Percentiles rank a stretch among this genome's conserved stretches.
phyloP scores from a whole-genome alignment of 2,113 vertebrate genomes.

The Eulemur rufifrons region DNA sequence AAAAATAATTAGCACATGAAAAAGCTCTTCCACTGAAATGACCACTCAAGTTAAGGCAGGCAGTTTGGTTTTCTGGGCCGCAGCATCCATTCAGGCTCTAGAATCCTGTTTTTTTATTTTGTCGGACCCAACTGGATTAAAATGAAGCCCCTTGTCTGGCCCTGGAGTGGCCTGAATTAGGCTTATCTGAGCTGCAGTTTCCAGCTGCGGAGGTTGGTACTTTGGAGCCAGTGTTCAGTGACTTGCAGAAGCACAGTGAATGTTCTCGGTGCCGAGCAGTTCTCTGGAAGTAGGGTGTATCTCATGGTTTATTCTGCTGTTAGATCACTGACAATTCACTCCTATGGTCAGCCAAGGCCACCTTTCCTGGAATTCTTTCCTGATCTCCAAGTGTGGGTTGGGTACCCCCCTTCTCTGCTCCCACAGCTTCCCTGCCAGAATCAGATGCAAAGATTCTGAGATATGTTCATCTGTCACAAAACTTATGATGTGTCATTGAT shows the following conservation, averaged over 20 bases:
- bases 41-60: background rate
- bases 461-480: background rate
- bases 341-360: background rate
- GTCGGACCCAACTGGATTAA: background rate
- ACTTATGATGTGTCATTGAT: background rate
- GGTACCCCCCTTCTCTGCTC: background rate
- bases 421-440: background rate
- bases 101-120: background rate
- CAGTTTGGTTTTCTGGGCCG: background rate
- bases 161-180: background rate
- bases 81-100: background rate
- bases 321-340: background rate
- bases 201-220: background rate
- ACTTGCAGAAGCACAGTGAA: background rate
- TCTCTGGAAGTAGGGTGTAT: background rate
- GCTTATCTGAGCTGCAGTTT: background rate
- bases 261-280: too few relatives aligned
- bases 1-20: background rate
- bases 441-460: background rate
- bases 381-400: background rate
- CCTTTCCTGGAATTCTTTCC: conserved; percentile 9
- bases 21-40: background rate
- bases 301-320: background rate
- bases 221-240: background rate
- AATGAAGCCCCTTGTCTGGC: background rate